Conservation (phyloP, 2,888 invertebrate genomes). For the Drosophila niveifrons region DNA sequence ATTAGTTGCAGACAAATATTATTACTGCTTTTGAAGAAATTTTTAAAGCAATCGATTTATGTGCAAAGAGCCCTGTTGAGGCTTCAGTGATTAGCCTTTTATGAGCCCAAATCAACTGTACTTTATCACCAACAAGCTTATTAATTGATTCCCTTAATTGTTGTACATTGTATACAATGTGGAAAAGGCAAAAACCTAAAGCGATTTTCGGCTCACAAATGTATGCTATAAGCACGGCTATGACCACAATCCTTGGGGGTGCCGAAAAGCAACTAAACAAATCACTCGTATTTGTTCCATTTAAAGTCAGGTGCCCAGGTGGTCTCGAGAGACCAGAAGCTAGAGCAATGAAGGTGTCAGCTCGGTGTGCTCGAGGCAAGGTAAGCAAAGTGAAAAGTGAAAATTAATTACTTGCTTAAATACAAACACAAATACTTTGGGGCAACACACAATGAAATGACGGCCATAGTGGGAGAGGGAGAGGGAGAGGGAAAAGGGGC, state of each 20-base stretch:
- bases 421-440: constrained; percentile 20
- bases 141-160: neutral
- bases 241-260: neutral
- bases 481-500: too few relatives aligned
- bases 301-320: neutral
- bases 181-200: neutral
- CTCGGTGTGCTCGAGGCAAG: constrained; percentile 33
- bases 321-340: neutral
- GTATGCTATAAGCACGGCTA: neutral
- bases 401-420: constrained; percentile 68
- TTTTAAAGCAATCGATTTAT: too few relatives aligned
- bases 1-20: too few relatives aligned
- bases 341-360: constrained; percentile 41
- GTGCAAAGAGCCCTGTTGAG: too few relatives aligned
- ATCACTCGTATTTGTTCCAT: constrained; percentile 3
- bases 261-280: constrained; percentile 2
- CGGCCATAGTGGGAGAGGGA: neutral
- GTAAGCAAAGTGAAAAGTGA: constrained; percentile 60
- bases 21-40: too few relatives aligned
- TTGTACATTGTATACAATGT: too few relatives aligned
- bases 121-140: neutral
- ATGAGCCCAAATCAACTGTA: neutral
- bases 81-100: too few relatives aligned
- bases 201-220: constrained; percentile 2
- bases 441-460: constrained; percentile 6